phyloP scores from a whole-genome alignment of 2,888 invertebrate genomes.

The Trachelus troglodyta region DNA sequence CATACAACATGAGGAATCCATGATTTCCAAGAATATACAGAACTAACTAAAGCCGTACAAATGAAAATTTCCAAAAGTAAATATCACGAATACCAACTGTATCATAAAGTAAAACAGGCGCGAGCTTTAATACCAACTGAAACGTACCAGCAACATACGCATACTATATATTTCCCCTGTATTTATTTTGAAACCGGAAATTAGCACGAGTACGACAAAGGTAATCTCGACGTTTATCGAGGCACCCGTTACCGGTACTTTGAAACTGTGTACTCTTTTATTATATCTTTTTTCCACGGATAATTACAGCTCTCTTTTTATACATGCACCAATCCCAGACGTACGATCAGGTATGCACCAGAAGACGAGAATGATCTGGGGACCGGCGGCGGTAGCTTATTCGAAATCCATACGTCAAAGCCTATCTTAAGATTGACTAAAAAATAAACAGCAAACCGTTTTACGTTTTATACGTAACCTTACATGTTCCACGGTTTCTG shows the following conservation, averaged over 20 bases:
- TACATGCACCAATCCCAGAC: conserved; percentile 9
- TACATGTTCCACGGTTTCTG: not conserved
- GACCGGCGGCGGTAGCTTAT: conserved; percentile 34
- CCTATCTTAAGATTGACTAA: conserved; percentile 36
- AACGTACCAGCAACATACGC: no score
- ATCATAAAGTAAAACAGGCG: no score
- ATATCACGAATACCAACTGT: no score
- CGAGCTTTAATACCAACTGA: no score
- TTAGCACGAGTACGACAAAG: not conserved
- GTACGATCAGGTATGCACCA: not conserved
- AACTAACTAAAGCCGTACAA: not conserved
- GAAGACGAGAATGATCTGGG: not conserved
- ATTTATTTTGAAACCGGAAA: not conserved
- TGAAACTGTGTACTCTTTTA: not conserved
- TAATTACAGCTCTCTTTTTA: conserved; percentile 8
- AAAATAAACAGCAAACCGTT: conserved; percentile 48
- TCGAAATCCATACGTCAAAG: not conserved
- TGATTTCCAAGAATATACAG: not conserved
- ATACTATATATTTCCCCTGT: not conserved
- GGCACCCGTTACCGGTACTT: not conserved
- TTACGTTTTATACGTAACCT: conserved; percentile 16
- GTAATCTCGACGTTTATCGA: not conserved
- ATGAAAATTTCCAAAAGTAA: no score
- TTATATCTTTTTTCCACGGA: not conserved
- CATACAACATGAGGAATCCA: not conserved